phyloP scores from a whole-genome alignment of 1,140 invertebrate genomes.

The Drosophila lowei region DNA sequence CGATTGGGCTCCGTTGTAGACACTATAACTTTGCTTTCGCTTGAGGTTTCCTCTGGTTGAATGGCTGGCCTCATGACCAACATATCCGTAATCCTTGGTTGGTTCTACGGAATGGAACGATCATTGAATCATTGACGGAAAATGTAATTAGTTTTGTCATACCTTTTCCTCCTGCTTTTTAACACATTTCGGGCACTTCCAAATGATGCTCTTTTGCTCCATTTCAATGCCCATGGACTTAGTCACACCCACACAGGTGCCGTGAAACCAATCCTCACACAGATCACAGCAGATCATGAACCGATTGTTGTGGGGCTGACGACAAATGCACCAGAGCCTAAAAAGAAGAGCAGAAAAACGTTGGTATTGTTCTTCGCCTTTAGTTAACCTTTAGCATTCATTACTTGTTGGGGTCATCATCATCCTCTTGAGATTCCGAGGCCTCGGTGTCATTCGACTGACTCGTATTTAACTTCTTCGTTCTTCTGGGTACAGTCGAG shows the following conservation, averaged over 20 bases:
- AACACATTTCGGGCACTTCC: slow-evolving; percentile 94
- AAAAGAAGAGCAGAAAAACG: slow-evolving; percentile 1
- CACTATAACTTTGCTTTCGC: slow-evolving; percentile 33
- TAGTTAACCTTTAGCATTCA: background rate
- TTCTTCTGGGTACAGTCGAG: slow-evolving; percentile 38
- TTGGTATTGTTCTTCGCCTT: background rate
- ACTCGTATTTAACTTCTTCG: slow-evolving; percentile 44
- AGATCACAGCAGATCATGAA: slow-evolving; percentile 99
- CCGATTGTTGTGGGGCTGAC: slow-evolving; percentile 96
- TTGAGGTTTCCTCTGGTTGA: slow-evolving; percentile 19
- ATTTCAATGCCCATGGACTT: slow-evolving; percentile 95
- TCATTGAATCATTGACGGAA: background rate
- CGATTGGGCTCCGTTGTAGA: slow-evolving; percentile 27
- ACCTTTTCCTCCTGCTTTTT: slow-evolving; percentile 84
- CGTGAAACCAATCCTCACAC: slow-evolving; percentile 99
- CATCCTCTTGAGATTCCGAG: slow-evolving; percentile 89
- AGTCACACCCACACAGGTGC: slow-evolving; percentile 96
- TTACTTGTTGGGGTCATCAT: slow-evolving; percentile 93
- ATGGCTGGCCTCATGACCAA: slow-evolving; percentile 26
- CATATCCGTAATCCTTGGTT: slow-evolving; percentile 77
- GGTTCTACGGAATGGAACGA: slow-evolving; percentile 39
- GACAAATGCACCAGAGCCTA: slow-evolving; percentile 97
- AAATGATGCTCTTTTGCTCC: slow-evolving; percentile 94
- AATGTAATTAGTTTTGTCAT: background rate
- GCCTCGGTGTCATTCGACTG: slow-evolving; percentile 84